phyloP scores from a whole-genome alignment of 2,113 vertebrate genomes.

The Psilopsiagon aurifrons region DNA sequence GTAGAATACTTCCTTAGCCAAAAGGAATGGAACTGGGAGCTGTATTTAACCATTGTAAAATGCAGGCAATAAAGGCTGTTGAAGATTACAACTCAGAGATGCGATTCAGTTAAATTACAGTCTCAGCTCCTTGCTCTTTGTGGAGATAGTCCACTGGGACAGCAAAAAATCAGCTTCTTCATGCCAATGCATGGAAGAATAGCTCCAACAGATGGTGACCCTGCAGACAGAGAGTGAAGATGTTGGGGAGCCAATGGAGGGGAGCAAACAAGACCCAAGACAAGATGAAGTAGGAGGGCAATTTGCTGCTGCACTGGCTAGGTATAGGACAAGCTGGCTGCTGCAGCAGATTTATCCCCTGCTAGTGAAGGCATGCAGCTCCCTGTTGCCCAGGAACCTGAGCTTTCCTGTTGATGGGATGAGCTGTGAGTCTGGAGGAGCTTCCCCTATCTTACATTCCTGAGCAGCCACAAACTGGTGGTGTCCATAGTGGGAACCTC shows the following conservation, averaged over 20 bases:
- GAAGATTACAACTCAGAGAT: neutral
- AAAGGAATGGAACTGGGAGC: neutral
- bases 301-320: neutral
- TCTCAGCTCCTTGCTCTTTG: neutral
- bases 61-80: neutral
- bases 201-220: neutral
- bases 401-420: neutral
- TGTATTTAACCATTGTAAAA: neutral
- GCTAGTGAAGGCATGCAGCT: neutral
- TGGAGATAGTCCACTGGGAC: neutral
- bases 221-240: neutral
- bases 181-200: neutral
- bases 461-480: neutral
- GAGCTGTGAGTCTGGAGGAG: neutral
- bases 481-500: neutral
- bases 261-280: neutral
- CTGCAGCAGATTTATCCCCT: neutral
- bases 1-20: neutral
- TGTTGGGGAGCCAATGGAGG: neutral
- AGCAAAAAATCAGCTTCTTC: neutral
- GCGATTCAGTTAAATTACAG: neutral
- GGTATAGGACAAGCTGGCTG: neutral
- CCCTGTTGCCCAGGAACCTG: neutral
- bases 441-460: neutral
- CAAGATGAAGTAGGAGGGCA: neutral